Evolutionary conservation across 2,113 vertebrate genomes (phyloP), one percentile per base, ranked within the genome.

Genomic region (Fregata magnificens): DNA sequence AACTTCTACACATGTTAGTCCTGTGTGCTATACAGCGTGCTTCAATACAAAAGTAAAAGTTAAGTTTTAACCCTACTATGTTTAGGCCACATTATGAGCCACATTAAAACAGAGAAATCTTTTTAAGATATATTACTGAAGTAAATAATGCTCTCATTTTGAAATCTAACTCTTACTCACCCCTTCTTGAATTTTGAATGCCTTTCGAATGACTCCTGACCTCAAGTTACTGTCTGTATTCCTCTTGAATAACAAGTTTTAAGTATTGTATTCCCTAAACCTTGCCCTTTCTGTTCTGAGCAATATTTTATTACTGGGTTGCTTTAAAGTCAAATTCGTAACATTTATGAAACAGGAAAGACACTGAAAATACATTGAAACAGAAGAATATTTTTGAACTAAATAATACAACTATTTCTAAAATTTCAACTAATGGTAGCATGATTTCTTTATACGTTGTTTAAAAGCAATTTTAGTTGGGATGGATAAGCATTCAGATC

Each of bases 21-120:
- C 40, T 66, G 18, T 26, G n/a, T 1, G 1, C 40, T 55, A 1
- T 3, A 38, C 5, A 13, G 12, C 1, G 1, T 19, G 36, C 13
- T 40, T 52, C 24, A 62, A 9, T 3, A 44, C 11, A 40, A 80
- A 81, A 62, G 11, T 16, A 53, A 73, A 44, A 76, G 6, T 24
- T 50, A 28, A 77, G 22, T 32, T 66, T 58, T 34, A 71, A 86
- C 13, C 11, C 10, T 59, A 29, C 7, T 10, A 3, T 29, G 10
- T 44, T 83, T 86, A 73, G 44, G 13, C 14, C 45, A 45, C 45
- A 45, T 45, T 45, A 16, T 28, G 24, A 93, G 12, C 16, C 36
- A 72, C 16, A 24, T 25, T 21, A 67, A 71, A 89, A 34, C 5
- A 44, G 24, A 65, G 90, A 86, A 10, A 13, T 5, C 6, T 20